Base-by-base conservation (phyloP, 1,140 invertebrate species). In the Choristoneura fumiferana region DNA sequence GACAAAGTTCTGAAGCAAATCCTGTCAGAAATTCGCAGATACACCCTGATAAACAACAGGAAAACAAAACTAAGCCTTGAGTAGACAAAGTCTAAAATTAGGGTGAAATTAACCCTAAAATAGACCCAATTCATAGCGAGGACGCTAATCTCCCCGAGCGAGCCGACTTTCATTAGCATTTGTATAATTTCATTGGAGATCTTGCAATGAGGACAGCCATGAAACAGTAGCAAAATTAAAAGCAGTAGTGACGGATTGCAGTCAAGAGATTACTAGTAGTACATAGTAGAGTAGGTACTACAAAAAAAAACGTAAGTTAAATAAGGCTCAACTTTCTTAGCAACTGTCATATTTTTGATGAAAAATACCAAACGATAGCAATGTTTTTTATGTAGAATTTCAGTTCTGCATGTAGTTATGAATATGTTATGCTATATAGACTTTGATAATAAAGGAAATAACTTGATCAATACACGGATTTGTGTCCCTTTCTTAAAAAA, bases 141-240 rank as follows among this genome's bases (percentile, higher is more conserved):
- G 63, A 78, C 65, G 75, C 75, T 84, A 78, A 81, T 84, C 75
- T 78, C 62, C 53, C 63, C 53, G 62, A 71, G 73, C 65, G 76
- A 67, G 62, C 66, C 67, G 64, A 70, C 69, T 81, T 84, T 82
- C 77, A 82, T 84, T 84, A 84, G 71, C 79, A 82, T 84, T 84
- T 78, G 72, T 76, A 78, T 82, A 84, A 81, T 79, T 82, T 81
- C 75, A 82, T 82, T 76, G 71, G 54, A 58, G 72, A 76, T 71
- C 74, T 69, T 35, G 33, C 53, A 29, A 13, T 14, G 43, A 49
- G 43, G 43, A 49, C 43, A 49, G 43, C 43, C 12, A n/a, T 29
- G 43, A 17, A 49, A 49, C 43, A 49, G 18, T 12, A 22, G n/a
- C 22, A 15, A 22, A 4, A 8, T 10, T 49, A 12, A 29, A 22